Base-by-base conservation (phyloP, 2,113 vertebrate species). In the Camelus bactrianus region DNA sequence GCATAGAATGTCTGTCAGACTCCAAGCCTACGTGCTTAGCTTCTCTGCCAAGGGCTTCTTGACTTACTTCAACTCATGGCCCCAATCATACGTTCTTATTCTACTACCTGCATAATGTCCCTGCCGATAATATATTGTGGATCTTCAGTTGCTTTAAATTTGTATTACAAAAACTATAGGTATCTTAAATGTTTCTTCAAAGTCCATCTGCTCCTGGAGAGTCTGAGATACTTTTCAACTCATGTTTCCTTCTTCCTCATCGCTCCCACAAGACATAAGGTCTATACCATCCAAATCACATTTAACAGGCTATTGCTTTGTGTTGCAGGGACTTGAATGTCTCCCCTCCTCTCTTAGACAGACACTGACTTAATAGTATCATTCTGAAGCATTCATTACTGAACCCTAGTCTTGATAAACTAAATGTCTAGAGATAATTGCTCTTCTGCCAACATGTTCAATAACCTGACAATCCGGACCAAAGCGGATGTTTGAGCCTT, bases 361-460 rank as follows among this genome's bases (percentile, higher is more conserved):
- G 46, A 35, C 67, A 32, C 15, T 58, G 48, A 72, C 26, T 73
- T 46, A 83, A 17, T 8, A 54, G 32, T 69, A 50, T 90, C 84
- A 64, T 52, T 94, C 75, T 81, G 56, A 85, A 94, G 48, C 17
- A 50, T 64, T 86, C 16, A 38, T 60, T 67, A 83, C 69, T 77
- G 32, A 90, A 69, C 48, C 50, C 19, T 89, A 12, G 13, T 67
- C 77, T 96, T 56, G 56, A 62, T 50, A 91, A 88, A 22, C 17
- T 76, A 96, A 92, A 62, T 92, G 30, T 69, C 22, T 69, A 28
- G 30, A 72, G 54, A 35, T 80, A 54, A 84, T 83, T 83, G 26
- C n/a, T 76, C 56, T 93, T 84, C 5, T 89, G 4, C 22, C 6
- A 48, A 52, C 19, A 60, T 4, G 6, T 54, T 73, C 32, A n/a